Percentiles rank a stretch among this genome's conserved stretches.
These are phyloP conservation scores for Stictonetta naevosa DNA, from an alignment of 2,113 vertebrate genomes.

Conservation along the genomic window DNA sequence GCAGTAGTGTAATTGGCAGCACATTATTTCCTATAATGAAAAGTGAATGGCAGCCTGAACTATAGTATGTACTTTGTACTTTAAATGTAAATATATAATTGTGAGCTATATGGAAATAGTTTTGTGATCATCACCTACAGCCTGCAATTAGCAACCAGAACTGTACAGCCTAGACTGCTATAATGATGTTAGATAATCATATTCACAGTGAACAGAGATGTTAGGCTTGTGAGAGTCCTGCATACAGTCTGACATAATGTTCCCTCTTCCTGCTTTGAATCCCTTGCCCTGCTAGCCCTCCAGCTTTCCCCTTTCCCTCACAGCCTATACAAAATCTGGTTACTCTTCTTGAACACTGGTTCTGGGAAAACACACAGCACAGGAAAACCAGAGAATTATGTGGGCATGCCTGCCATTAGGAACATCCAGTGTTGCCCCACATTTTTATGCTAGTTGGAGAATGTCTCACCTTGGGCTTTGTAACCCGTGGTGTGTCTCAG, in stretches of 20 bases:
- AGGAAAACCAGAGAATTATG: neutral
- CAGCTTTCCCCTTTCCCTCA: neutral
- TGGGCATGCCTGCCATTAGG: neutral
- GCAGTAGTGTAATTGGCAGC: neutral
- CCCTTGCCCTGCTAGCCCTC: neutral
- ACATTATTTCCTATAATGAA: neutral
- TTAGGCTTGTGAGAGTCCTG: neutral
- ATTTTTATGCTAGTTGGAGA: neutral
- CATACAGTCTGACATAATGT: neutral
- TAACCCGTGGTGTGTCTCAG: neutral
- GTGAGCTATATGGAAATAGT: neutral
- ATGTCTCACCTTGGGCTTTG: neutral
- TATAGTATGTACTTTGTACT: neutral
- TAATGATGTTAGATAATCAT: neutral
- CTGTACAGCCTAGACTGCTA: neutral
- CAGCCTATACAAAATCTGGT: neutral
- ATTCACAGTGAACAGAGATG: neutral
- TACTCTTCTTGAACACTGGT: neutral
- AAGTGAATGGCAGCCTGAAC: neutral
- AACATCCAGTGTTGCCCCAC: neutral
- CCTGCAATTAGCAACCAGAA: neutral
- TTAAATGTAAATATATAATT: neutral
- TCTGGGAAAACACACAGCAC: neutral
- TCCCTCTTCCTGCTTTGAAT: neutral
- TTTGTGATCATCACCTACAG: neutral